Base-by-base conservation (phyloP, 92 coral and sea anemone genomes). In the Epizoanthus stellaris region DNA sequence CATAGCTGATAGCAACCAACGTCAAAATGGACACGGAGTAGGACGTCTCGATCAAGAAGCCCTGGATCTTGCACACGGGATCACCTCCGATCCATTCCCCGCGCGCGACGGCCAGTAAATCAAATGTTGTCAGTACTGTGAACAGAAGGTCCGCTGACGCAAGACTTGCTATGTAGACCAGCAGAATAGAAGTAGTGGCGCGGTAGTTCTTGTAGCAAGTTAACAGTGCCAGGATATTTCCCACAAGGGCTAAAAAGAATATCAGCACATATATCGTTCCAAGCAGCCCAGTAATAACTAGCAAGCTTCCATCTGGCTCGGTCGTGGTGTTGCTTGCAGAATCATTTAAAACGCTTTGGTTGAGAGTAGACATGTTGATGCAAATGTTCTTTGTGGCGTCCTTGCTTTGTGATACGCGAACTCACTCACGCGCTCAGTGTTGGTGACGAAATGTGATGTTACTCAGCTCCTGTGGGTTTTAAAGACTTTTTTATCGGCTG, bases 161-260 rank as follows among this genome's bases (percentile, higher is more conserved):
- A 14, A 94, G 80, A 74, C 98, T 94, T 12, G 98, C 89, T 56
- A 94, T 94, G 91, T 92, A 94, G 40, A 90, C 88, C 10, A 94
- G 92, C n/a, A 94, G 90, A 77, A 94, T 92, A 0, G 98, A 94
- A 2, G 90, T 89, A 0, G 95, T 89, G 5, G 83, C 70, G 54
- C 88, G 91, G 76, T 94, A 94, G 76, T 92, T 94, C 91, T 90
- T 92, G 76, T 87, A 94, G 86, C 98, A 94, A 67, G 98, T 92
- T 68, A 94, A 45, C 60, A 94, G 64, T 0, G 94, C 98, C 94
- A 94, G 90, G 65, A 94, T 67, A 38, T 79, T 79, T 23, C 83
- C 83, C 19, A 63, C 40, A 20, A 79, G 34, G 57, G 72, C 60
- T 7, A 79, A 59, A 20, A 79, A 12, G 67, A 79, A 79, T 40